phyloP scores from a whole-genome alignment of 2,797 vertebrate genomes.

The Muscicapa striata region DNA sequence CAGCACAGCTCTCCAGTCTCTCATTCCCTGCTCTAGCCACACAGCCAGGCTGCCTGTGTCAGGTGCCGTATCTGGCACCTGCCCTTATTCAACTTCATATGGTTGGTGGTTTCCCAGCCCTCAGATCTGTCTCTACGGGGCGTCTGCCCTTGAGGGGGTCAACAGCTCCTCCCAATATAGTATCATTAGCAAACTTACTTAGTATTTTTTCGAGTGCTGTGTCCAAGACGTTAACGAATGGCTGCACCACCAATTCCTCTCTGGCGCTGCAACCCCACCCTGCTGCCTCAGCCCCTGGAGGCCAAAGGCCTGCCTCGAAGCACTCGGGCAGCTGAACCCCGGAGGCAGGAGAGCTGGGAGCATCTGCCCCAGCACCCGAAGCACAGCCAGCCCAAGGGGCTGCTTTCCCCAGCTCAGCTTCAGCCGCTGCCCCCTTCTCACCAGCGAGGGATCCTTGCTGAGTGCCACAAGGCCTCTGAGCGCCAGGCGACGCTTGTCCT shows the following conservation, averaged over 20 bases:
- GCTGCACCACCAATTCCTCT: not conserved
- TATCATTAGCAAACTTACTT: not conserved
- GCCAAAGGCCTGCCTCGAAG: not conserved
- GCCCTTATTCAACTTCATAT: not conserved
- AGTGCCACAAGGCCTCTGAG: not conserved
- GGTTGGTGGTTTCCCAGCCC: not conserved
- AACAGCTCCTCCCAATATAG: not conserved
- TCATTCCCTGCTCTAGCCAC: not conserved
- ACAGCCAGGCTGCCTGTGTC: not conserved
- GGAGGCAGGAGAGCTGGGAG: not conserved
- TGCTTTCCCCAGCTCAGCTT: not conserved
- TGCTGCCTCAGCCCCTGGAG: fast-evolving
- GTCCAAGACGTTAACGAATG: not conserved
- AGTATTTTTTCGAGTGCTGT: not conserved
- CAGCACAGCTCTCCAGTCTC: fast-evolving
- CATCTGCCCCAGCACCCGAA: fast-evolving
- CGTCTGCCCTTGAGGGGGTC: not conserved
- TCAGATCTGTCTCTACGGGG: not conserved
- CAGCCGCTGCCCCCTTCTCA: not conserved
- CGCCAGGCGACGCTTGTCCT: not conserved
- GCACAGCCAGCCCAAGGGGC: fast-evolving
- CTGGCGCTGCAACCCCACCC: not conserved
- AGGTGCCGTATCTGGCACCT: not conserved
- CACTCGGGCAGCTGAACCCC: fast-evolving
- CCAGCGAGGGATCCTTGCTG: fast-evolving